Evolutionary conservation across 2,888 invertebrate species (phyloP).

Genomic region (Sicus ferrugineus): DNA sequence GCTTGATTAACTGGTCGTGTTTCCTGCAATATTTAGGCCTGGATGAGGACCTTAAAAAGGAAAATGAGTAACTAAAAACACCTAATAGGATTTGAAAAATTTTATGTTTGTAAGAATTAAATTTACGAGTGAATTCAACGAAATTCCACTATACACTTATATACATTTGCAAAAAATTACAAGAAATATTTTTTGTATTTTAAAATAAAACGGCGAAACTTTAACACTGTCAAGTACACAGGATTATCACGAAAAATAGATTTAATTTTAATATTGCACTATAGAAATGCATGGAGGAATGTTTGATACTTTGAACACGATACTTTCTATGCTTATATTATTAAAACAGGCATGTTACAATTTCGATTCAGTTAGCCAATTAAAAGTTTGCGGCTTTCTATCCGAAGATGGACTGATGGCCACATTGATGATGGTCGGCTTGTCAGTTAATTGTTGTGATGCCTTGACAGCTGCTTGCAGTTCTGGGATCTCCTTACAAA

Average conservation of each 20-base stretch:
- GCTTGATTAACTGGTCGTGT: constrained; percentile 59
- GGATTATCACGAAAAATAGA: not conserved
- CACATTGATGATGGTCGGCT: constrained; percentile 89
- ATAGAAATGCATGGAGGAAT: too few species aligned
- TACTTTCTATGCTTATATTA: constrained; percentile 1
- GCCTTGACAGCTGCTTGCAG: constrained; percentile 75
- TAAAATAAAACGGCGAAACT: not conserved
- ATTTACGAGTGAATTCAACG: not conserved
- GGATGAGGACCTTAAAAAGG: constrained; percentile 54
- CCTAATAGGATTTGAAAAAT: not conserved
- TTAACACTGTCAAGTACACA: not conserved
- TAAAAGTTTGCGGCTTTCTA: constrained; percentile 89
- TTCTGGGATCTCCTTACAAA: constrained; percentile 80
- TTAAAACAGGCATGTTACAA: constrained; percentile 66
- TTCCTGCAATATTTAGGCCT: constrained; percentile 59
- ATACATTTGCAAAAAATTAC: not conserved
- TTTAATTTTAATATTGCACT: too few species aligned
- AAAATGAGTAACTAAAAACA: constrained; percentile 35
- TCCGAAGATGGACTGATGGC: constrained; percentile 88
- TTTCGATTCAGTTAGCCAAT: constrained; percentile 93
- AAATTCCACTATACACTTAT: not conserved
- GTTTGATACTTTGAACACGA: too few species aligned
- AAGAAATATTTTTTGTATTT: constrained; percentile 1
- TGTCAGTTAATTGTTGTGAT: constrained; percentile 74
- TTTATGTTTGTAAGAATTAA: not conserved